Conservation (phyloP, 2,888 invertebrate genomes). For the Pyrgus malvae region DNA sequence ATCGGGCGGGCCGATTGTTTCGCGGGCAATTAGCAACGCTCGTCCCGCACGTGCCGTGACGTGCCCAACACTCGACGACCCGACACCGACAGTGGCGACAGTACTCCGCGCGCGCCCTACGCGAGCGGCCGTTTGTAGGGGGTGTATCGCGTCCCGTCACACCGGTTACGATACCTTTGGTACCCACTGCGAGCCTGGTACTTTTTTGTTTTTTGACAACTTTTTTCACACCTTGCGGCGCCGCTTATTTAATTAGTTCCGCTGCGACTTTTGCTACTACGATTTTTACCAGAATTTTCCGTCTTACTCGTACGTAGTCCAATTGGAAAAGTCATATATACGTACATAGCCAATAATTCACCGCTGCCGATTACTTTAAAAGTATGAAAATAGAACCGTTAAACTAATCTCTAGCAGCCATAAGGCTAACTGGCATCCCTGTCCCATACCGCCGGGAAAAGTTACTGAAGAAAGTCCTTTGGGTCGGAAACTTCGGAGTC, state of each 20-base stretch:
- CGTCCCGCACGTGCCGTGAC: constrained; percentile 57
- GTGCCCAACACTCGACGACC: constrained; percentile 46
- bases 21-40: constrained; percentile 74
- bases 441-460: constrained; percentile 48
- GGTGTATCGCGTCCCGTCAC: constrained; percentile 27
- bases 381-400: background rate
- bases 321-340: no score
- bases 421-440: constrained; percentile 39
- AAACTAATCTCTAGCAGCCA: constrained; percentile 14
- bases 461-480: constrained; percentile 58
- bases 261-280: no score
- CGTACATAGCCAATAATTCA: no score
- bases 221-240: constrained; percentile 32
- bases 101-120: constrained; percentile 73
- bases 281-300: no score
- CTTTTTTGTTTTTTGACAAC: constrained; percentile 40
- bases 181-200: constrained; percentile 40
- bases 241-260: no score
- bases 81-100: constrained; percentile 30
- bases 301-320: no score
- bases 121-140: constrained; percentile 64
- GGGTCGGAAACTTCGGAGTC: constrained; percentile 68
- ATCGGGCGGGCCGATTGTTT: constrained; percentile 71
- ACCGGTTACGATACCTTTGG: constrained; percentile 25
- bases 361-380: background rate